Base-by-base conservation (phyloP, 2,797 vertebrate genomes). In the Taeniopygia guttata region DNA sequence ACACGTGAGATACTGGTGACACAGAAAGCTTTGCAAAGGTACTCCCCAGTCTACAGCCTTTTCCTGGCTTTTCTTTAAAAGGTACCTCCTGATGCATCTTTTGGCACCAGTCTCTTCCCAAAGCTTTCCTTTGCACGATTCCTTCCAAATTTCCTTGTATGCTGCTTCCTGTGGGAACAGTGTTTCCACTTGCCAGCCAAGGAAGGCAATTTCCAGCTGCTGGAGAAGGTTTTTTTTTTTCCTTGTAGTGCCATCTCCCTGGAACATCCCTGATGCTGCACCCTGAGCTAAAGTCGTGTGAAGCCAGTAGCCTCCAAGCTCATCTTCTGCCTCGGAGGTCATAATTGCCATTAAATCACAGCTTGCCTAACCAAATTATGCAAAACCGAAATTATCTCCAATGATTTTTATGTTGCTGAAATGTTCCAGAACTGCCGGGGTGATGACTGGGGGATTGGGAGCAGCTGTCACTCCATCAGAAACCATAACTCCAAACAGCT, bases 371-470 rank as follows among this genome's bases (percentile, higher is more conserved):
- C 97, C 97, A 96, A 97, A 97, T 98, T 97, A 98, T 97, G 97
- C 97, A 97, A 97, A 97, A 97, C 91, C 13, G 58, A 97, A 97
- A 97, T 97, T 93, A 97, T 96, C 94, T 97, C 94, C 60, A 55
- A 96, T 97, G 97, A 98, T 98, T 98, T 98, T 98, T 98, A 97
- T 98, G 97, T 97, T 96, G 96, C 97, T 96, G 95, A 97, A 97
- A 97, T 55, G 91, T 97, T 97, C 70, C 85, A 96, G 92, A 91
- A 95, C 97, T 96, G 97, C 96, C 6, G 82, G 97, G 95, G 97
- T 97, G 97, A 97, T 97, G 97, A 96, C 95, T 93, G 95, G 96
- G 95, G 97, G 97, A 97, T 75, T 76, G 97, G 97, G 96, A 98
- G 94, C 98, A 98, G 97, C 98, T 98, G 98, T 97, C 97, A 96